These are phyloP conservation scores for Pocota personata DNA, from an alignment of 2,888 invertebrate species.

Conservation along the genomic window DNA sequence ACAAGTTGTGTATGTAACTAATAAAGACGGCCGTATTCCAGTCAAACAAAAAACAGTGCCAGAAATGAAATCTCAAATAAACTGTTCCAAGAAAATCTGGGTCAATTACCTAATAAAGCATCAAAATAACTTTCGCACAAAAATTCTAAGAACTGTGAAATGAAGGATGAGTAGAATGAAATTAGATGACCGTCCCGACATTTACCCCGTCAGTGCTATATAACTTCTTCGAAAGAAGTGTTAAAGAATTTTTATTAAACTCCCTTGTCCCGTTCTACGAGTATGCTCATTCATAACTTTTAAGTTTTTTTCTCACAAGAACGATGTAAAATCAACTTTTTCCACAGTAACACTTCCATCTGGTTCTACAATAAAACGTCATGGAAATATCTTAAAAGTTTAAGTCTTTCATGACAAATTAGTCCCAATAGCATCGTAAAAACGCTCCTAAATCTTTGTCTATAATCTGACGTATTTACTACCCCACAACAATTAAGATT, in stretches of 20 bases:
- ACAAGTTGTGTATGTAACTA: no score
- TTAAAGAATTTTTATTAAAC: background rate
- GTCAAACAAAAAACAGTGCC: background rate
- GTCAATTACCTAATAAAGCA: conserved; percentile 14
- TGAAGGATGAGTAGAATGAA: background rate
- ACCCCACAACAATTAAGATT: background rate
- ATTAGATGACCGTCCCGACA: background rate
- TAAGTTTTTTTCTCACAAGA: background rate
- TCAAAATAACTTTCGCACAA: background rate
- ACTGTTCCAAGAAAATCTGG: background rate
- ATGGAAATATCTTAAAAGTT: conserved; percentile 7
- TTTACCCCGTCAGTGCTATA: background rate
- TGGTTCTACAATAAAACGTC: background rate
- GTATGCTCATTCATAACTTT: background rate
- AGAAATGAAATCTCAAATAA: conserved; percentile 10
- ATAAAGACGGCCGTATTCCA: no score
- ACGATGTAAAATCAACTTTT: background rate
- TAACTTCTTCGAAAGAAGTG: background rate
- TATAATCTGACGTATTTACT: background rate
- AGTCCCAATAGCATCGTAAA: background rate
- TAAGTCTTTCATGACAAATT: background rate
- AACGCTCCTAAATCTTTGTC: background rate
- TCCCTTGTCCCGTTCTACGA: no score
- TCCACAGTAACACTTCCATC: background rate
- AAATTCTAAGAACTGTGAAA: background rate